Conservation (phyloP, 2,797 vertebrate species). For the Thamnophis elegans region DNA sequence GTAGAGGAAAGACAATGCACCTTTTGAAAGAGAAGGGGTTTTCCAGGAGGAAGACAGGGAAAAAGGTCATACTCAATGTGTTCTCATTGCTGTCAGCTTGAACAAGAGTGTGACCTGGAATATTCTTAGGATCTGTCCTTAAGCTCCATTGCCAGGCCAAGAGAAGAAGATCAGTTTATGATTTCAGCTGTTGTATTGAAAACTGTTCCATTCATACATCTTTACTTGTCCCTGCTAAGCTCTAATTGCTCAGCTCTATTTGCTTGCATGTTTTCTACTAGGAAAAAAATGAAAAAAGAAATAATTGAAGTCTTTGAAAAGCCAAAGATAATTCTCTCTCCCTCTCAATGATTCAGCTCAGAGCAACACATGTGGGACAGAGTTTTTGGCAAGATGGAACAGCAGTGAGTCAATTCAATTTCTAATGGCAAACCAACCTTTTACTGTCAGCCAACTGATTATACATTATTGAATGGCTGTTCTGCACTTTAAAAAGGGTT, state of each 20-base stretch:
- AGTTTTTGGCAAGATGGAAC: not conserved
- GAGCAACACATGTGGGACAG: not conserved
- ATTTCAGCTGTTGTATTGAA: not conserved
- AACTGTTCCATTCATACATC: not conserved
- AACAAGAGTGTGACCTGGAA: not conserved
- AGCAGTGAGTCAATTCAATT: not conserved
- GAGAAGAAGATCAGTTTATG: not conserved
- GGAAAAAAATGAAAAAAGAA: not conserved
- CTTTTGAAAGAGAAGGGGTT: not conserved
- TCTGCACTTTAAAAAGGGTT: not conserved
- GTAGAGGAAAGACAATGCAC: not conserved
- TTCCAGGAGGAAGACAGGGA: not conserved
- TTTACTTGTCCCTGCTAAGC: not conserved
- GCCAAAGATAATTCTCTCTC: not conserved
- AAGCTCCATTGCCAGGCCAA: not conserved
- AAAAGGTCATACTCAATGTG: not conserved
- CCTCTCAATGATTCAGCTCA: not conserved
- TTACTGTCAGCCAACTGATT: not conserved
- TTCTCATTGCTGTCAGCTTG: not conserved
- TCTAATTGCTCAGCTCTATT: not conserved
- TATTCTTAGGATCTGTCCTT: not conserved
- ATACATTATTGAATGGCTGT: not conserved
- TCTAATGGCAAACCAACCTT: not conserved
- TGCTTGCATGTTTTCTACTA: not conserved
- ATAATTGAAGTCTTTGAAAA: not conserved